Evolutionary conservation across 2,888 invertebrate species (phyloP).

Genomic region (Pterobdella sp.): DNA sequence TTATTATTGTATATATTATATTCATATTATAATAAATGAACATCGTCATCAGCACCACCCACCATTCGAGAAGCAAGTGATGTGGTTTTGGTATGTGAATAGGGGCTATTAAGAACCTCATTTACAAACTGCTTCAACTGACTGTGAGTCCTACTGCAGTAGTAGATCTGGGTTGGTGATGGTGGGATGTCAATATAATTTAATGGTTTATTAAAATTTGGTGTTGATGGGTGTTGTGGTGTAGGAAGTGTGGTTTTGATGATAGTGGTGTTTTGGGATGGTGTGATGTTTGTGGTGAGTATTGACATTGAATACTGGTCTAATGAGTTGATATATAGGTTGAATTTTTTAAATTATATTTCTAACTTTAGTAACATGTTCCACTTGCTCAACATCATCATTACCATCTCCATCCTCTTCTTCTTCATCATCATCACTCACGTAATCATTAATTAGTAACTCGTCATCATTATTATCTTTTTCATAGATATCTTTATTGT

Average conservation of each 20-base stretch:
- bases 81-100: slow-evolving; percentile 63
- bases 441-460: slow-evolving; percentile 44
- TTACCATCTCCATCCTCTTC: slow-evolving; percentile 42
- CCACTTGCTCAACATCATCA: slow-evolving; percentile 40
- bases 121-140: slow-evolving; percentile 88
- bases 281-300: not conserved
- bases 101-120: slow-evolving; percentile 77
- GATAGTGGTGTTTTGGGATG: not conserved
- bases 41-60: not conserved
- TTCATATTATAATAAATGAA: not conserved
- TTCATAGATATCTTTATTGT: slow-evolving; percentile 38
- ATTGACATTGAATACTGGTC: not conserved
- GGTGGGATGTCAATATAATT: not conserved
- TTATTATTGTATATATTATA: not conserved
- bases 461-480: slow-evolving; percentile 36
- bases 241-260: not conserved
- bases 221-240: not conserved
- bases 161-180: slow-evolving; percentile 64
- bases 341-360: not conserved
- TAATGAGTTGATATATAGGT: not conserved
- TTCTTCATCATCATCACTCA: slow-evolving; percentile 45
- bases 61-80: slow-evolving; percentile 78
- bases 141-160: slow-evolving; percentile 92
- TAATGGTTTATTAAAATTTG: not conserved
- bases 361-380: slow-evolving; percentile 46